phyloP scores from a whole-genome alignment of 2,113 vertebrate species.

The Tricholaema leucomelas region DNA sequence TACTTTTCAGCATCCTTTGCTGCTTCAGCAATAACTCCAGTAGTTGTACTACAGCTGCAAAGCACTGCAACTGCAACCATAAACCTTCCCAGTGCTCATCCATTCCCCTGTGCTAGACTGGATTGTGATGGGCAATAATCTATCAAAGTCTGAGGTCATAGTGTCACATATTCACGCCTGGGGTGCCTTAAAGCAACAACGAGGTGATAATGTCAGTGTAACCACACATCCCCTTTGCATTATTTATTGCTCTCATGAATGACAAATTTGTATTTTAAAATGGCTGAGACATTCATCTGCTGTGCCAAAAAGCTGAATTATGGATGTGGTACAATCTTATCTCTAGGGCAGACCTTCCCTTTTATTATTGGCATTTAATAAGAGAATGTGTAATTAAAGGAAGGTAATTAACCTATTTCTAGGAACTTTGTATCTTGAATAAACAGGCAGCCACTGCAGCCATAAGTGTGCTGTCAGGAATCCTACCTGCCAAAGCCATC shows the following conservation, averaged over 20 bases:
- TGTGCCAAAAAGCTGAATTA: background rate
- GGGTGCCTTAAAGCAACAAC: background rate
- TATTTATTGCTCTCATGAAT: slow-evolving; percentile 63
- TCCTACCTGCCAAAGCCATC: background rate
- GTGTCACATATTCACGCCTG: slow-evolving; percentile 8
- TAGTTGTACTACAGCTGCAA: background rate
- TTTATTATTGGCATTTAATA: slow-evolving; percentile 22
- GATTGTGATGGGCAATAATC: slow-evolving; percentile 43
- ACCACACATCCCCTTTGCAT: slow-evolving; percentile 44
- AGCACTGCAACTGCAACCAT: background rate
- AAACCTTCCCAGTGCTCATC: slow-evolving; percentile 17
- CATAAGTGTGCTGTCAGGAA: background rate
- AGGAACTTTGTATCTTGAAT: background rate
- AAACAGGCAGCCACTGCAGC: slow-evolving; percentile 2
- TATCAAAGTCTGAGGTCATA: slow-evolving; percentile 24
- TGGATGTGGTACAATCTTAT: slow-evolving; percentile 30
- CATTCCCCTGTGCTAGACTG: background rate
- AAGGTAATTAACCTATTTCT: slow-evolving; percentile 23
- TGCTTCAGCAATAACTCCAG: slow-evolving; percentile 30
- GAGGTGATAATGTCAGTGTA: slow-evolving; percentile 59
- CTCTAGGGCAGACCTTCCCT: slow-evolving; percentile 19
- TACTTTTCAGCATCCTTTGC: slow-evolving; percentile 15
- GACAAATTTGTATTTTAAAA: slow-evolving; percentile 56
- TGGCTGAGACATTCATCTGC: slow-evolving; percentile 26
- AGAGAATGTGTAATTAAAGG: slow-evolving; percentile 31